Evolutionary conservation across 2,888 invertebrate species (phyloP).

Genomic region (Fragum fragum): DNA sequence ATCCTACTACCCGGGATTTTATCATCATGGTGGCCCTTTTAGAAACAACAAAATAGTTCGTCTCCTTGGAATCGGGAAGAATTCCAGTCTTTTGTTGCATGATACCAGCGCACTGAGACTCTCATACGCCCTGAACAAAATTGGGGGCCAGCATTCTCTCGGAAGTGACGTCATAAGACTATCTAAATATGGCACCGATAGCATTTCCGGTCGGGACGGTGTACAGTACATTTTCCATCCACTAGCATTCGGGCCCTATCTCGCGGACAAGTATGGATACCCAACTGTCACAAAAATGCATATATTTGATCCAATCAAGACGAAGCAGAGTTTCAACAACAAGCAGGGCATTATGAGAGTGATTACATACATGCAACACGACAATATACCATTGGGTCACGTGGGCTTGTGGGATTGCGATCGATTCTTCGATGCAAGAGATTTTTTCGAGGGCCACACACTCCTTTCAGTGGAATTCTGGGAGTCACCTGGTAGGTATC

Average conservation of each 20-base stretch:
- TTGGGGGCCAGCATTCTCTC: slow-evolving; percentile 82
- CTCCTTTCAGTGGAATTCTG: slow-evolving; percentile 85
- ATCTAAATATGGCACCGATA: slow-evolving; percentile 82
- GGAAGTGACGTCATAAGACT: slow-evolving; percentile 79
- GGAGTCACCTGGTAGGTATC: slow-evolving; percentile 85
- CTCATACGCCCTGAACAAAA: slow-evolving; percentile 82
- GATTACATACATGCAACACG: slow-evolving; percentile 82
- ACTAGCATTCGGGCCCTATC: slow-evolving; percentile 84
- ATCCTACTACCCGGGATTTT: slow-evolving; percentile 82
- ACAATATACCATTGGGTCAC: slow-evolving; percentile 83
- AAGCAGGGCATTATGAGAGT: slow-evolving; percentile 84
- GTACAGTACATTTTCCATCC: slow-evolving; percentile 84
- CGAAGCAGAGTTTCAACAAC: slow-evolving; percentile 80
- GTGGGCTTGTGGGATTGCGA: slow-evolving; percentile 85
- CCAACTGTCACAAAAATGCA: slow-evolving; percentile 82
- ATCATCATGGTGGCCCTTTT: slow-evolving; percentile 79
- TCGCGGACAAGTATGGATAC: slow-evolving; percentile 84
- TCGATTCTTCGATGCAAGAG: slow-evolving; percentile 82
- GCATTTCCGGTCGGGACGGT: slow-evolving; percentile 78
- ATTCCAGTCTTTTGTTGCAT: slow-evolving; percentile 73
- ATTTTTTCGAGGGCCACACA: slow-evolving; percentile 82
- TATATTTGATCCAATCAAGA: slow-evolving; percentile 76
- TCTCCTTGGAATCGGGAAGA: slow-evolving; percentile 73
- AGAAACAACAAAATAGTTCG: slow-evolving; percentile 76
- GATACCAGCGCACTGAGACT: slow-evolving; percentile 84